Base-by-base conservation (phyloP, 2,797 vertebrate species). In the Neostethus bicornis region DNA sequence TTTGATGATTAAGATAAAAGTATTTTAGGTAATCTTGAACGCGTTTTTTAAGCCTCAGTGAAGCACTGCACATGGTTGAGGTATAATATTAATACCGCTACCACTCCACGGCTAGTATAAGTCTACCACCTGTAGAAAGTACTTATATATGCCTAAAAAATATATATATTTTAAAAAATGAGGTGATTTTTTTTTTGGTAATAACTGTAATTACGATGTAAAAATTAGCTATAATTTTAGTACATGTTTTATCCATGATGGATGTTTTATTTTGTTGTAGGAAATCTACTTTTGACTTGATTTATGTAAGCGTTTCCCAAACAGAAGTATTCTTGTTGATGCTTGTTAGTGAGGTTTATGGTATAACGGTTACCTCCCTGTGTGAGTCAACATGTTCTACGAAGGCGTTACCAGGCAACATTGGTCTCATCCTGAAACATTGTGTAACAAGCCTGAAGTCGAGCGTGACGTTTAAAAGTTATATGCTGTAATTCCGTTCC, bases 361-460 rank as follows among this genome's bases (percentile, higher is more conserved):
- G 46, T 39, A 39, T 58, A 50, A 28, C 49, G 6, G 20, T 31
- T 35, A 12, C 31, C 20, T 14, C 13, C 3, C 25, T 51, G 42
- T 9, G 42, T 66, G 65, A 72, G 51, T 75, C 73, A 67, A 41
- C 61, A 39, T 24, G 38, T 74, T 42, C 56, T 48, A 20, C 20
- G 43, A 43, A 74, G 66, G 60, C 45, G 65, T 80, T 61, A 64
- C 64, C 51, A 20, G 48, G 37, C 63, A 44, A 20, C 57, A 47
- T 17, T 57, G n/a, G 35, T 65, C 42, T 60, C 14, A 20, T 66
- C 50, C 55, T 59, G 51, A 32, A 51, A 45, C 31, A 3, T 34
- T 64, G 57, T 66, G 69, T 59, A 75, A 78, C 49, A 24, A 41
- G 60, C 26, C 28, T 57, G 47, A 21, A 38, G 8, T 41, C 3